Base-by-base conservation (phyloP, 2,888 invertebrate species). In the Masnerella sp. region DNA sequence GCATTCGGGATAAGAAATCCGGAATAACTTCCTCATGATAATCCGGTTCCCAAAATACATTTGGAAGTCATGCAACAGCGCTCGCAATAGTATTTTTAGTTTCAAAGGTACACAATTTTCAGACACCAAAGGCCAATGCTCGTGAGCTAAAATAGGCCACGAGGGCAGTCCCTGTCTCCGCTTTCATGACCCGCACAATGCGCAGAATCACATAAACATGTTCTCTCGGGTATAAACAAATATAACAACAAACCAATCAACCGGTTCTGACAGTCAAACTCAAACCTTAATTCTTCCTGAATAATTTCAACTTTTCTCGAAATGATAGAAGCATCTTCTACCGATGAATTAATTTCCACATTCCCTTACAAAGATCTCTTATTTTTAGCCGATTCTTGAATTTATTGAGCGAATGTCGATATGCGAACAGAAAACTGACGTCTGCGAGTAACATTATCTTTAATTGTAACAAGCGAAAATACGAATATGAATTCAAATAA, bases 121-220 rank as follows among this genome's bases (percentile, higher is more conserved):
- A 67, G 51, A 51, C 73, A 42, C 17, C 32, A 58, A 61, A 74
- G 69, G 70, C 65, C 74, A 69, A 56, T 56, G 56, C 54, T 74
- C 69, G 70, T 74, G 54, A 52, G 38, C 67, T 61, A 70, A 70
- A 72, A 74, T 74, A 70, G 70, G 70, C 70, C 70, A 74, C 65
- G 70, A 67, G 69, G 70, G 56, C 71, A 61, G 56, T 70, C 64
- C 40, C 76, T 69, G 68, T 64, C 61, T 71, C 74, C 59, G 52
- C 71, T 65, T 43, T 64, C 56, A 36, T 36, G 56, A 59, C 64
- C 64, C 40, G 64, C 67, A 25, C 73, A 69, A 64, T 12, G 68
- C 73, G 73, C 74, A 69, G 62, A 64, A 56, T 64, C 68, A 43
- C 43, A 51, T 68, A 40, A 40, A 56, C 58, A 68, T 62, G 30